Evolutionary conservation across 2,113 vertebrate genomes (phyloP).

Genomic region (zebrafish (Danio rerio)): GRCz12tu NC_133189.1:38461001-38461500

Average conservation of each 20-base stretch:
- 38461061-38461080: background rate
- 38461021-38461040: slow-evolving; percentile 8
- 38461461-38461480: no score
- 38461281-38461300: background rate
- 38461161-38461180: background rate
- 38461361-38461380: no score
- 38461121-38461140: slow-evolving; percentile 47
- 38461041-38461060: background rate
- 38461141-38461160: slow-evolving; percentile 50
- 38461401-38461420: no score
- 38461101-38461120: slow-evolving; percentile 61
- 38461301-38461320: no score
- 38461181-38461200: slow-evolving; percentile 23
- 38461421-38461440: no score
- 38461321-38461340: no score
- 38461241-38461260: background rate
- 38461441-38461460: no score
- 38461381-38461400: no score
- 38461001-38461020: background rate
- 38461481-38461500: no score
- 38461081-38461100: slow-evolving; percentile 11
- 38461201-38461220: slow-evolving; percentile 19
- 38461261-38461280: background rate
- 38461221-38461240: background rate
- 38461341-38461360: no score